Evolutionary conservation across 1,140 invertebrate genomes (phyloP).

Genomic region (Eueides isabella): DNA sequence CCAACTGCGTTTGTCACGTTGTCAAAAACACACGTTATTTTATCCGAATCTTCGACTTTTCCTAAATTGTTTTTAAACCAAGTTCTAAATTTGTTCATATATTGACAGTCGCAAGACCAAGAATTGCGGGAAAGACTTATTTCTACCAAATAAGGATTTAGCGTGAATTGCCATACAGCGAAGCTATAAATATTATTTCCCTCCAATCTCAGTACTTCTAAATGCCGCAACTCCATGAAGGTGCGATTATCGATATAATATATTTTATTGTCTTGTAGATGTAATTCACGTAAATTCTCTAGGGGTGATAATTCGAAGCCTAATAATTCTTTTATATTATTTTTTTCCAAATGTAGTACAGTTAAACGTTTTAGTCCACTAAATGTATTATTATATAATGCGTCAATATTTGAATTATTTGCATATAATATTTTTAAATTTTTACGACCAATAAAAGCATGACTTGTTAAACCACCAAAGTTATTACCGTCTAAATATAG

Average conservation of each 20-base stretch:
- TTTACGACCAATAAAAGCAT: slow-evolving; percentile 95
- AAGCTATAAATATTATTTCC: slow-evolving; percentile 92
- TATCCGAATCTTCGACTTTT: slow-evolving; percentile 88
- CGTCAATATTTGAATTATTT: slow-evolving; percentile 93
- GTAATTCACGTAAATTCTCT: slow-evolving; percentile 91
- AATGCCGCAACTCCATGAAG: slow-evolving; percentile 89
- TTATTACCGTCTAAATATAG: slow-evolving; percentile 96
- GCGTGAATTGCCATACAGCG: slow-evolving; percentile 88
- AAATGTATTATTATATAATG: slow-evolving; percentile 94
- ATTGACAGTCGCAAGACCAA: slow-evolving; percentile 95
- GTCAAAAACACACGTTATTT: slow-evolving; percentile 87
- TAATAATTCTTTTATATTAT: slow-evolving; percentile 89
- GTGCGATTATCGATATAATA: slow-evolving; percentile 92
- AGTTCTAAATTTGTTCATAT: slow-evolving; percentile 88
- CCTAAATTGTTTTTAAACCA: slow-evolving; percentile 89
- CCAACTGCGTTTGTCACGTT: slow-evolving; percentile 85
- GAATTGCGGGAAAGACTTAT: slow-evolving; percentile 92
- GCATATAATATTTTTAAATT: slow-evolving; percentile 93
- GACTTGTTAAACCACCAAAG: slow-evolving; percentile 92
- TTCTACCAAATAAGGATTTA: slow-evolving; percentile 90
- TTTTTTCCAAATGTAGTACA: slow-evolving; percentile 93
- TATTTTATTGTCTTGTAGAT: slow-evolving; percentile 94
- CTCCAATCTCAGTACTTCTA: slow-evolving; percentile 93
- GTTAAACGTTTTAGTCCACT: slow-evolving; percentile 90
- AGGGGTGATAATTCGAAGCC: slow-evolving; percentile 93